phyloP scores from a whole-genome alignment of 2,113 vertebrate species.

The Peromyscus californicus region DNA sequence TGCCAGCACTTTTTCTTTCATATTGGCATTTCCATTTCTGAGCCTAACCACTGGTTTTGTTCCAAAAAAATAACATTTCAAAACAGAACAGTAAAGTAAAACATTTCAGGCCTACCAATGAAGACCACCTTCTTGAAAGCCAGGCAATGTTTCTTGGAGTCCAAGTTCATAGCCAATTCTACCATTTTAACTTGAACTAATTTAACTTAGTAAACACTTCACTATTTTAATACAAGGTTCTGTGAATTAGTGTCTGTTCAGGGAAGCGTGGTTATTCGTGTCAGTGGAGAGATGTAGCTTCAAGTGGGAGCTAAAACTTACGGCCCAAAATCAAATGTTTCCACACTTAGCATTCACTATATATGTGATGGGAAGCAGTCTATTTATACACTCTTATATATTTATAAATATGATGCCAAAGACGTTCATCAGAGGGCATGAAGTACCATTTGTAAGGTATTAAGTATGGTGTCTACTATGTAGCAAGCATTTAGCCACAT shows the following conservation, averaged over 20 bases:
- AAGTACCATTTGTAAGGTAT: neutral
- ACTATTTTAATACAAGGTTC: slow-evolving; percentile 22
- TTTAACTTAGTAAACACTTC: slow-evolving; percentile 70
- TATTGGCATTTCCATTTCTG: slow-evolving; percentile 75
- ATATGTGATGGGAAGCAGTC: neutral
- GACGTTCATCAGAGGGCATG: neutral
- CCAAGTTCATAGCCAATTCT: slow-evolving; percentile 67
- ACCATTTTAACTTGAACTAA: slow-evolving; percentile 71
- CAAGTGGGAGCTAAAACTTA: neutral
- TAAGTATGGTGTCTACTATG: neutral
- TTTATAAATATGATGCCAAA: neutral
- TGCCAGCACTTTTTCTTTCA: slow-evolving; percentile 68
- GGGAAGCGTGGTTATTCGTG: slow-evolving; percentile 31
- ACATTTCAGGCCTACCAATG: slow-evolving; percentile 72
- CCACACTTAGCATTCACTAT: neutral
- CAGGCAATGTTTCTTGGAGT: slow-evolving; percentile 74
- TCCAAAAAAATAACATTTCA: slow-evolving; percentile 80
- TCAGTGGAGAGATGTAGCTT: slow-evolving; percentile 29
- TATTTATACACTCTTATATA: neutral
- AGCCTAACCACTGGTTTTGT: slow-evolving; percentile 75
- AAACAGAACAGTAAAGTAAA: slow-evolving; percentile 76
- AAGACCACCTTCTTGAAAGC: slow-evolving; percentile 76
- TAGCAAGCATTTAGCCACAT: neutral
- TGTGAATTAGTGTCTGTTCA: slow-evolving; percentile 62
- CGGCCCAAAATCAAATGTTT: neutral